Conservation (phyloP, 2,888 invertebrate species). For the Acutogordius australiensis region DNA sequence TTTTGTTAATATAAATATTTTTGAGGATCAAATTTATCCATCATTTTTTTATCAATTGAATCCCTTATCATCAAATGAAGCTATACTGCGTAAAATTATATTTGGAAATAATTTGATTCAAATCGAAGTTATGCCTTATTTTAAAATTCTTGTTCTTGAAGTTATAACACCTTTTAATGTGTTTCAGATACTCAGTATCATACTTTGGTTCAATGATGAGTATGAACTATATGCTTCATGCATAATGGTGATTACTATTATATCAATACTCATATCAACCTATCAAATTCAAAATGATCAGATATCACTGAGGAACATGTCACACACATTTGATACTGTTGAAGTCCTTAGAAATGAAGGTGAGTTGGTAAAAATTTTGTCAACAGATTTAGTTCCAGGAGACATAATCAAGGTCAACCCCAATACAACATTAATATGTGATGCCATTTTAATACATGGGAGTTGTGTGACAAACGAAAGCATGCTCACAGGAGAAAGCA, state of each 20-base stretch:
- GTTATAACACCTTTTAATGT: slow-evolving; percentile 67
- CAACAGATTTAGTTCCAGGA: slow-evolving; percentile 50
- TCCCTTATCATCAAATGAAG: neutral
- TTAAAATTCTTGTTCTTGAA: slow-evolving; percentile 26
- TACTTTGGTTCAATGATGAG: slow-evolving; percentile 57
- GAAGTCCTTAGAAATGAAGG: slow-evolving; percentile 9
- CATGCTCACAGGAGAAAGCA: slow-evolving; percentile 4
- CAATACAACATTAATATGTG: slow-evolving; percentile 60
- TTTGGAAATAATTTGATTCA: slow-evolving; percentile 27
- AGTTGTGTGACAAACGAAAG: slow-evolving; percentile 66
- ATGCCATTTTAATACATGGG: slow-evolving; percentile 55
- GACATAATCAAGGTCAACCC: slow-evolving; percentile 50
- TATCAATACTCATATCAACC: slow-evolving; percentile 50
- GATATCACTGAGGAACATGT: neutral
- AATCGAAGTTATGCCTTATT: slow-evolving; percentile 27
- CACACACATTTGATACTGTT: neutral
- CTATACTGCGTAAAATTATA: slow-evolving; percentile 17
- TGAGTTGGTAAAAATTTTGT: slow-evolving; percentile 24
- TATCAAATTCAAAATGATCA: slow-evolving; percentile 34
- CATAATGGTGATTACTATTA: slow-evolving; percentile 49
- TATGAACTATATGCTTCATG: slow-evolving; percentile 64
- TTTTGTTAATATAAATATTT: slow-evolving; percentile 7
- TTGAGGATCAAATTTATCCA: neutral
- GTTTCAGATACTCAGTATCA: slow-evolving; percentile 59
- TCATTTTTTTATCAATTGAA: neutral